Base-by-base conservation (phyloP, 1,140 invertebrate genomes). In the Arion vulgaris region DNA sequence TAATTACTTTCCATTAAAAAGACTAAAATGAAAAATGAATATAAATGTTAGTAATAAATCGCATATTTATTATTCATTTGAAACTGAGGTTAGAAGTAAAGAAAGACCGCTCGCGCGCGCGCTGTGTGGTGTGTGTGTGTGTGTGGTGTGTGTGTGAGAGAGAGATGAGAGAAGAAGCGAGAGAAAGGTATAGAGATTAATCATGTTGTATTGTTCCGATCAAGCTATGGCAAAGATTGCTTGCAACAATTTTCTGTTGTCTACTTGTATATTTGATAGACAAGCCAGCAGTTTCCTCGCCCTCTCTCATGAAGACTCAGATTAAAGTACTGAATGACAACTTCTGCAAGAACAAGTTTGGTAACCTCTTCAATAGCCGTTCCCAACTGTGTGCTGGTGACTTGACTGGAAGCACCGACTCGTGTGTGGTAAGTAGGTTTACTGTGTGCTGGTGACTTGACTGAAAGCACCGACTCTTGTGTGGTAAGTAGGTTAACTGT, bases 381-480 rank as follows among this genome's bases (percentile, higher is more conserved):
- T 36, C 34, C 26, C 51, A 82, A n/a, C 28, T 82, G 0, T 82
- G 80, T 75, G 80, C 80, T 15, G 71, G 80, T 28, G 71, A 75
- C 73, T 26, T 68, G 1, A 26, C 28, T 32, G 53, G 39, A 41
- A 17, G 9, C 11, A n/a, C 68, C 15, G 79, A 81, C 49, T 81
- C 80, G 32, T 75, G 80, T 75, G 36, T 82, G 53, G 73, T 76
- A 66, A n/a, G 71, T 78, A 57, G 53, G 19, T 2, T n/a, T n/a
- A n/a, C 28, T 82, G 0, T 82, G 80, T 75, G 80, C 80, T 15
- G 71, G 80, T 28, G 71, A 75, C 73, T 26, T 68, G 1, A 26
- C 28, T 32, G 53, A 28, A 41, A 17, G 9, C 11, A n/a, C 68
- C 15, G 79, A 81, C 49, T 81, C 80, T 49, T 75, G 80, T 75